A percentile compares a stretch with the other conserved stretches of the same genome.
Conservation (phyloP, 2,113 vertebrate genomes). For the Glaucomys volans region DNA sequence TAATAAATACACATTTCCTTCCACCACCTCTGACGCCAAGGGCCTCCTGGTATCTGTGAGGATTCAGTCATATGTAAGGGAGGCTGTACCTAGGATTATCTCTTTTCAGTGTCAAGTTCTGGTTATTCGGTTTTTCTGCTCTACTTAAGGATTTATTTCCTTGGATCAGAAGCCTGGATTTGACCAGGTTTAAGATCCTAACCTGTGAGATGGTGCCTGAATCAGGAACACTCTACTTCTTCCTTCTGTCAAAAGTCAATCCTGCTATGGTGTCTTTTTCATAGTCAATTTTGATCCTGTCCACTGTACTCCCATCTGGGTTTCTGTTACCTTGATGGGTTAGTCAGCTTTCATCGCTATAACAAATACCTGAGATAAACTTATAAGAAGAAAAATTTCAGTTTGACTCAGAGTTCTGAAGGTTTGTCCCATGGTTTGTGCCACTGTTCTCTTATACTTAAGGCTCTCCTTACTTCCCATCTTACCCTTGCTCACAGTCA, state of each 20-base stretch:
- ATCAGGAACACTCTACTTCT: constrained; percentile 23
- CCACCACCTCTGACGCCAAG: neutral
- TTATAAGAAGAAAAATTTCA: neutral
- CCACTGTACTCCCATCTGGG: neutral
- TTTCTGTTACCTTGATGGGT: neutral
- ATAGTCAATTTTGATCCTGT: neutral
- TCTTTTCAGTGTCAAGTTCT: constrained; percentile 23
- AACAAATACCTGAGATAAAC: neutral
- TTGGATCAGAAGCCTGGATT: constrained; percentile 25
- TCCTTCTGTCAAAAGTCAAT: constrained; percentile 21
- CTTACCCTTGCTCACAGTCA: neutral
- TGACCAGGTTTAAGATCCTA: constrained; percentile 39
- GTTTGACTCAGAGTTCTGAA: neutral
- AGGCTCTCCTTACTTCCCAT: neutral
- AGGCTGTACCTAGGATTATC: neutral
- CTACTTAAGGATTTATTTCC: constrained; percentile 55
- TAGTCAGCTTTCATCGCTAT: neutral
- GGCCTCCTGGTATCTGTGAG: constrained; percentile 14
- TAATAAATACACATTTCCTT: constrained; percentile 59
- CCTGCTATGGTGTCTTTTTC: neutral
- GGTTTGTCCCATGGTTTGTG: neutral
- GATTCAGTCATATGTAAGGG: constrained; percentile 28
- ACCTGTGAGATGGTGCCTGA: neutral
- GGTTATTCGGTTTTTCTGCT: constrained; percentile 42
- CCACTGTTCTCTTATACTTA: neutral